phyloP scores from a whole-genome alignment of 2,113 vertebrate species.

The Bucco capensis region DNA sequence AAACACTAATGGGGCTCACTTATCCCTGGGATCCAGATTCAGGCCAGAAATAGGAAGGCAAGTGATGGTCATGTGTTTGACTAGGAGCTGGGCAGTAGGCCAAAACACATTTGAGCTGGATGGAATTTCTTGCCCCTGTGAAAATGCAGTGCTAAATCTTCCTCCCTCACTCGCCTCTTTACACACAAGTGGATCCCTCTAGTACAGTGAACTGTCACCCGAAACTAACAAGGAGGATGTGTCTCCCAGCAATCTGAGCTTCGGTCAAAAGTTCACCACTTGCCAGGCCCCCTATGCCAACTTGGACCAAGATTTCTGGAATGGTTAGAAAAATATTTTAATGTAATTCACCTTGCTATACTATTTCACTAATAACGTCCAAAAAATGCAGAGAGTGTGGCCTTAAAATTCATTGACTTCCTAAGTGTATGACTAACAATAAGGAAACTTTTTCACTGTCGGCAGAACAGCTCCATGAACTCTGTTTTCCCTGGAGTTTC shows the following conservation, averaged over 20 bases:
- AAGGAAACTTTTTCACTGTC: constrained; percentile 52
- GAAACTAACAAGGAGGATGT: constrained; percentile 79
- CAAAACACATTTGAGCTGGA: constrained; percentile 82
- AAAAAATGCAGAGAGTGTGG: constrained; percentile 69
- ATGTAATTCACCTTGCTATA: constrained; percentile 73
- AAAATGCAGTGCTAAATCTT: constrained; percentile 83
- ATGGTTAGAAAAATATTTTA: constrained; percentile 77
- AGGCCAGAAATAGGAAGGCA: constrained; percentile 83
- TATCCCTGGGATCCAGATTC: constrained; percentile 68
- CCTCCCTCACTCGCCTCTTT: constrained; percentile 70
- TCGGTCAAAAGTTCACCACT: constrained; percentile 74
- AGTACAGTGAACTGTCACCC: constrained; percentile 78
- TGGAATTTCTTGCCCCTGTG: constrained; percentile 85
- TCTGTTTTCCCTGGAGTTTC: constrained; percentile 58
- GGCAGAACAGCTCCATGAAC: neutral
- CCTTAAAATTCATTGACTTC: constrained; percentile 63
- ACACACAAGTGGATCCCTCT: constrained; percentile 73
- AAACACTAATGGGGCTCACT: constrained; percentile 74
- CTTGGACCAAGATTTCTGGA: constrained; percentile 74
- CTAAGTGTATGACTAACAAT: constrained; percentile 59
- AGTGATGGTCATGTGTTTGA: constrained; percentile 80
- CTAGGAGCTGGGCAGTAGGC: constrained; percentile 73
- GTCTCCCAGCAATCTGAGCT: constrained; percentile 75
- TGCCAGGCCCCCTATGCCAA: constrained; percentile 70
- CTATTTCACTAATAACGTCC: constrained; percentile 75